Base-by-base conservation (phyloP, 2,888 invertebrate genomes). In the Choristoneura rosaceana region DNA sequence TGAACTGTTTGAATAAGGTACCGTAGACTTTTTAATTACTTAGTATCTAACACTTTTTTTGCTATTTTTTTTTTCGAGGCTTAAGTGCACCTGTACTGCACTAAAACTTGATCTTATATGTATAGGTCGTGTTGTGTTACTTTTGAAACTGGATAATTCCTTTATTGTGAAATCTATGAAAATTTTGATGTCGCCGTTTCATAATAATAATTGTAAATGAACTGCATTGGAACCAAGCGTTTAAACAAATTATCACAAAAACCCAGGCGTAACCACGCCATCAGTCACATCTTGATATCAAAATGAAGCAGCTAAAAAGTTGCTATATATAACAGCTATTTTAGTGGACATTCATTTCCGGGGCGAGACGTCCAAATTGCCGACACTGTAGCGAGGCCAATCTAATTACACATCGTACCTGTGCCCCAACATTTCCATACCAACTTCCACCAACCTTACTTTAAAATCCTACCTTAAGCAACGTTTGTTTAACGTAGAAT, bases 291-390 rank as follows among this genome's bases (percentile, higher is more conserved):
- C 5, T 38, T 38, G 38, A 38, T 25, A 25, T 38, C 38, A 38
- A 38, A 38, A 38, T 38, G 4, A 38, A 38, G 0, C 5, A 38
- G 38, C 7, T 38, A 38, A 38, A 5, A 34, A 38, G 38, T 38
- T 38, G 38, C 4, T 38, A 38, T 38, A 38, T 38, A 38, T 38
- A 38, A 5, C 41, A 63, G 43, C 43, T 55, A 73, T 66, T 69
- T 74, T 38, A 43, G 73, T 69, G 74, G 78, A 80, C 79, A 69
- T 59, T 61, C 71, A 79, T 81, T 86, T 85, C 85, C 87, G 86
- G 83, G 76, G 76, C 74, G 74, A 63, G 82, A 83, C 81, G 80
- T 75, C 74, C 77, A 82, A 81, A 82, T 83, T 83, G 79, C 75
- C 78, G 25, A 25, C 55, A 25, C 55, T 25, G 79, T 77, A 77